These are phyloP conservation scores for Drosophila bipectinata DNA, from an alignment of 1,140 invertebrate genomes.

Conservation along the genomic window DNA sequence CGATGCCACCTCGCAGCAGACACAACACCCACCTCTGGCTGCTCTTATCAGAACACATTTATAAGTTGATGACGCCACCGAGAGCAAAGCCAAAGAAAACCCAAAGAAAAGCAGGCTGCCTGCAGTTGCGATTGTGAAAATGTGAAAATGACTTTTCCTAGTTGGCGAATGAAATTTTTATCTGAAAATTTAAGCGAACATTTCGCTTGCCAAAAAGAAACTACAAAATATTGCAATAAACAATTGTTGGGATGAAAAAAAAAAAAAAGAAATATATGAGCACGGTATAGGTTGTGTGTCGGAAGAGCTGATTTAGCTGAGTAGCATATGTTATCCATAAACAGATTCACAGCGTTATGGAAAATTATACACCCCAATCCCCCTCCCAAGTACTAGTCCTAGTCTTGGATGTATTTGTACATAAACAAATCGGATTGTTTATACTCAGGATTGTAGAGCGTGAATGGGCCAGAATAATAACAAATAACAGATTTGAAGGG, in stretches of 20 bases:
- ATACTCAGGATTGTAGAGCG: slow-evolving; percentile 63
- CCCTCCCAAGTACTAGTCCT: not conserved
- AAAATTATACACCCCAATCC: slow-evolving; percentile 49
- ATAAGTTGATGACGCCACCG: slow-evolving; percentile 75
- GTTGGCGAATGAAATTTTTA: slow-evolving; percentile 70
- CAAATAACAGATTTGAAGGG: slow-evolving; percentile 20
- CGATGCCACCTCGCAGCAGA: too few species aligned
- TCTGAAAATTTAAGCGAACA: slow-evolving; percentile 40
- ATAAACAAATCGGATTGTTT: slow-evolving; percentile 75
- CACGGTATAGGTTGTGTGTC: slow-evolving; percentile 23
- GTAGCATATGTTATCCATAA: slow-evolving; percentile 74
- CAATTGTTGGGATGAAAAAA: slow-evolving; percentile 34
- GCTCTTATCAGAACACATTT: slow-evolving; percentile 67
- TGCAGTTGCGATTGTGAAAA: slow-evolving; percentile 55
- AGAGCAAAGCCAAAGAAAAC: slow-evolving; percentile 14
- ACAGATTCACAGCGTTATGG: slow-evolving; percentile 63
- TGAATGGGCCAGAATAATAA: slow-evolving; percentile 59
- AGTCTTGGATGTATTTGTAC: slow-evolving; percentile 41
- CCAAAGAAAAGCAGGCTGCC: slow-evolving; percentile 13
- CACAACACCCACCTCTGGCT: slow-evolving; percentile 1
- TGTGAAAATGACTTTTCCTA: slow-evolving; percentile 69
- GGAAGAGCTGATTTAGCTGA: slow-evolving; percentile 33
- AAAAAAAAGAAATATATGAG: slow-evolving; percentile 17
- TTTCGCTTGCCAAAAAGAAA: slow-evolving; percentile 27
- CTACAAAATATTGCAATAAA: slow-evolving; percentile 62